These are phyloP conservation scores for Cyphomyrus plagiostoma DNA, from an alignment of 2,113 vertebrate genomes.

Conservation along the genomic window DNA sequence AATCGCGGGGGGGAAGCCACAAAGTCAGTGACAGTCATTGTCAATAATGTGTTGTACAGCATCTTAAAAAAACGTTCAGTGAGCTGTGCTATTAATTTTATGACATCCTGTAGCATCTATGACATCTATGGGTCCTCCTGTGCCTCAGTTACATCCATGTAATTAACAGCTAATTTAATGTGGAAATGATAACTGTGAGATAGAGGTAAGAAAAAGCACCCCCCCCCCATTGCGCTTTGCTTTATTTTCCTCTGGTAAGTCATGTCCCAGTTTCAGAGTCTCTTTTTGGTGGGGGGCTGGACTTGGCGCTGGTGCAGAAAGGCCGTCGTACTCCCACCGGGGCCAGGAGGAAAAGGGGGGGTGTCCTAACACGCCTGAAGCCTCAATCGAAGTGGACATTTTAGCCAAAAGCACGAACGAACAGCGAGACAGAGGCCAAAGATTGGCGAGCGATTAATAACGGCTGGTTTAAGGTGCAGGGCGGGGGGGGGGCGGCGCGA, in stretches of 20 bases:
- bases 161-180: background rate
- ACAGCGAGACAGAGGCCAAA: constrained; percentile 9
- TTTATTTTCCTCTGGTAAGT: constrained; percentile 31
- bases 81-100: background rate
- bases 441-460: constrained; percentile 41
- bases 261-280: constrained; percentile 36
- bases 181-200: background rate
- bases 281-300: background rate
- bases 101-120: background rate
- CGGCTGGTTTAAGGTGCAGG: constrained; percentile 41
- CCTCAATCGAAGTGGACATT: background rate
- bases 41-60: background rate
- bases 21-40: background rate
- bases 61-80: background rate
- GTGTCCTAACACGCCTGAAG: background rate
- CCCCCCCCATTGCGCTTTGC: constrained; percentile 33
- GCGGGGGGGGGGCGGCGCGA: constrained; percentile 25
- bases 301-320: constrained; percentile 24
- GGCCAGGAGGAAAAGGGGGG: constrained; percentile 24
- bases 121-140: background rate
- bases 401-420: background rate
- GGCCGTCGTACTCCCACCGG: background rate
- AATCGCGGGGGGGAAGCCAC: background rate
- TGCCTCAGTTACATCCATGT: background rate
- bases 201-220: background rate